Evolutionary conservation across 2,888 invertebrate genomes (phyloP).

Genomic region (Drosophila borborema): DNA sequence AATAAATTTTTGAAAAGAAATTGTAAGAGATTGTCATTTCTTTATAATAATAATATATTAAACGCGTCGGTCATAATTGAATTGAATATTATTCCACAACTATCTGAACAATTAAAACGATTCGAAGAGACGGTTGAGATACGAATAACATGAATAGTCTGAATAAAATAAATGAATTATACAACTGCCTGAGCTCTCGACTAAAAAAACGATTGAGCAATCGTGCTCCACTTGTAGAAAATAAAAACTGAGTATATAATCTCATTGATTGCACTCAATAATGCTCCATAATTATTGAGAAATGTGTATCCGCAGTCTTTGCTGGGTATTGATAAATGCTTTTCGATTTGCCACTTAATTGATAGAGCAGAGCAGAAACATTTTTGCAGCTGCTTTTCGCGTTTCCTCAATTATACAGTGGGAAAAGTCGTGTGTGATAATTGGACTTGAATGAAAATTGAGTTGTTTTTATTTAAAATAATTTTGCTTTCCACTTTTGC

Average conservation of each 20-base stretch:
- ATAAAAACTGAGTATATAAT: constrained; percentile 13
- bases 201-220: constrained; percentile 35
- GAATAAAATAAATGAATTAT: constrained; percentile 32
- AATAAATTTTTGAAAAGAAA: neutral
- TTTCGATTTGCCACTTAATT: constrained; percentile 56
- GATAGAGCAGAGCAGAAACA: constrained; percentile 37
- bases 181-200: constrained; percentile 18
- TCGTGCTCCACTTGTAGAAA: constrained; percentile 33
- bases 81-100: neutral
- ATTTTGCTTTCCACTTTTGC: constrained; percentile 8
- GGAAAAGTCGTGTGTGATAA: constrained; percentile 33
- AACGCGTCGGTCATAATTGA: neutral
- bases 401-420: constrained; percentile 58
- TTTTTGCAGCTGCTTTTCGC: constrained; percentile 44
- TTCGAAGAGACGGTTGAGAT: constrained; percentile 1
- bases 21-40: neutral
- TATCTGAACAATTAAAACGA: neutral
- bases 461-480: constrained; percentile 15
- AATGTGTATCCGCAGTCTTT: constrained; percentile 52
- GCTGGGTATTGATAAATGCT: constrained; percentile 23
- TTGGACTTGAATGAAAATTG: constrained; percentile 33
- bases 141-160: constrained; percentile 34
- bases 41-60: neutral
- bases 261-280: constrained; percentile 30
- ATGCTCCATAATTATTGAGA: constrained; percentile 32